Evolutionary conservation across 2,113 vertebrate species (phyloP).

Genomic region (Oncorhynchus mykiss): DNA sequence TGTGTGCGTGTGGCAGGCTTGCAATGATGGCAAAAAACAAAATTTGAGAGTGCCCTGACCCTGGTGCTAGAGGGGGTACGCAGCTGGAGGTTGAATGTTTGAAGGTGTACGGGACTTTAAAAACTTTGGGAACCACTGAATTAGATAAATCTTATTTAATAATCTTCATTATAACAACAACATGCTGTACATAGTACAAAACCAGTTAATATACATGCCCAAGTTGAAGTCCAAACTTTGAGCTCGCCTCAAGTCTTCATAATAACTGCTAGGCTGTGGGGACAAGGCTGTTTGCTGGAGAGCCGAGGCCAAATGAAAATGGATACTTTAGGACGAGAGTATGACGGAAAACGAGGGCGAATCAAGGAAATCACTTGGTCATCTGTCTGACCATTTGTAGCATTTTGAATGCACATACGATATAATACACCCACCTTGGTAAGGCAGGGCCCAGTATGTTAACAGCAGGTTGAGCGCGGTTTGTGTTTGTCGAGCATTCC

Average conservation of each 20-base stretch:
- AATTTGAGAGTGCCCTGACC: no score
- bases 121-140: no score
- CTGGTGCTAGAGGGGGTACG: no score
- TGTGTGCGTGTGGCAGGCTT: no score
- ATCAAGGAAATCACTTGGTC: no score
- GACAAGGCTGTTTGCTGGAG: not conserved
- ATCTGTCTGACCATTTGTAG: no score
- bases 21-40: no score
- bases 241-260: not conserved
- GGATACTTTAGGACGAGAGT: not conserved
- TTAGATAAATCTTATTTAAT: not conserved
- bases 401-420: not conserved
- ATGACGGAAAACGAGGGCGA: not conserved
- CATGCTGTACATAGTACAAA: constrained; percentile 58
- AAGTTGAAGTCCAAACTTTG: constrained; percentile 4
- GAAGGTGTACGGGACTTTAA: no score
- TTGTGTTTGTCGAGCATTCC: not conserved
- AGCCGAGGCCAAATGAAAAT: not conserved
- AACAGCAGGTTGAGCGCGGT: not conserved
- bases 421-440: not conserved
- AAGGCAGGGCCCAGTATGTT: not conserved
- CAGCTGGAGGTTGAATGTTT: no score
- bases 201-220: constrained; percentile 15
- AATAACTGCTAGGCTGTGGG: not conserved
- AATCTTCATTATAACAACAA: not conserved